Base-by-base conservation (phyloP, 37 sponge, comb jelly and placozoan genomes). In the Haliclona indistincta region DNA sequence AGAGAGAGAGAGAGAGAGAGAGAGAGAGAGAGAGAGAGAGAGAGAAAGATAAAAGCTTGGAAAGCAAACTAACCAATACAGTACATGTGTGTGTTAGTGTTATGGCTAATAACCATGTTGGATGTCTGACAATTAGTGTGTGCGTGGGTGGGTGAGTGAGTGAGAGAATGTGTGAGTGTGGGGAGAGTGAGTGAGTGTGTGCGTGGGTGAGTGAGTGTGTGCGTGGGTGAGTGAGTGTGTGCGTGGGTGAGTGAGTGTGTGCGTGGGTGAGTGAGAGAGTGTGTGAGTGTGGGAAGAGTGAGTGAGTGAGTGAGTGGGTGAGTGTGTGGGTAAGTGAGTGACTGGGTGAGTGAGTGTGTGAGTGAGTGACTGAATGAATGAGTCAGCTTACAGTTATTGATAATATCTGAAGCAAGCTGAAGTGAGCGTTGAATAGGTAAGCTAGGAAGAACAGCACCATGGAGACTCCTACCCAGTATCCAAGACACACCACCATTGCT, bases 381-480 rank as follows among this genome's bases (percentile, higher is more conserved):
- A 29, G 33, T 61, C 29, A 28, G 63, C 87, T 73, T 32, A 91
- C 87, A 15, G 43, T 78, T 36, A 85, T 23, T 29, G 90, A 93
- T 19, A 93, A 58, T 51, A 91, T 51, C 70, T 95, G 85, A 0
- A 88, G 76, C 30, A 81, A 29, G 36, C 80, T 66, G 33, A 95
- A 35, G n/a, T 77, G 76, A 30, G 86, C 67, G 43, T 81, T 88
- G 74, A 86, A 66, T 38, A 95, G 43, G 63, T 82, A 95, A 36
- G 89, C 84, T 5, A 84, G 40, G 67, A 85, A 89, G 76, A 71
- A 81, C 30, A 81, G 55, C 38, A 95, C n/a, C 13, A 76, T 37
- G 29, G 92, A 83, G 8, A 84, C 66, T 5, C 85, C 86, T 22
- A 95, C 20, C 89, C 92, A 95, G 67, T 95, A 95, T 4, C 84